Conservation (phyloP, 2,113 vertebrate species). For the Lasiurus borealis region DNA sequence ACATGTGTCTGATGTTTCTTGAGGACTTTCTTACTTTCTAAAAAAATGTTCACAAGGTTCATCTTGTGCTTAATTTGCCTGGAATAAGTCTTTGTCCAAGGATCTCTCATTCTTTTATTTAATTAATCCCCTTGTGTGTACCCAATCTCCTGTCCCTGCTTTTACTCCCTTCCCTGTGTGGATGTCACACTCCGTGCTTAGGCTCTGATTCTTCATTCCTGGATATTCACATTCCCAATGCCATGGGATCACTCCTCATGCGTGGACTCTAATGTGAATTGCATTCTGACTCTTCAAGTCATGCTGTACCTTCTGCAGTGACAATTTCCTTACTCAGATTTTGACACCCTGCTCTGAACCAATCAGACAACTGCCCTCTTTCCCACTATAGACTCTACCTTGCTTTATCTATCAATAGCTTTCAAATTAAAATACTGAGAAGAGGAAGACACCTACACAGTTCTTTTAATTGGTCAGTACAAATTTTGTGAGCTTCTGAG, state of each 20-base stretch:
- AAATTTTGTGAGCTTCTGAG: background rate
- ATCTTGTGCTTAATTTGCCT: background rate
- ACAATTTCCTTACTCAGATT: background rate
- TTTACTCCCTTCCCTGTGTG: background rate
- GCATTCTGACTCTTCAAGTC: background rate
- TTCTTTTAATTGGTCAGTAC: background rate
- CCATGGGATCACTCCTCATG: too few relatives aligned
- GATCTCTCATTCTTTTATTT: background rate
- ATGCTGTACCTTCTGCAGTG: background rate
- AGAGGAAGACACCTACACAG: background rate
- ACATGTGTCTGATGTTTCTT: background rate
- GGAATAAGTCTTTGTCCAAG: background rate
- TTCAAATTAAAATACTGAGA: background rate
- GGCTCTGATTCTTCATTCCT: background rate
- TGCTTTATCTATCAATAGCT: background rate
- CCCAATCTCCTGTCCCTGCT: background rate
- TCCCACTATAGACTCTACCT: accelerated
- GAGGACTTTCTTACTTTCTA: background rate
- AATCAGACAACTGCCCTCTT: background rate
- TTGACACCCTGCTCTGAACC: background rate
- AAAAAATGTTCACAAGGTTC: background rate
- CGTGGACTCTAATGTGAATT: background rate
- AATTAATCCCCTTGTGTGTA: background rate
- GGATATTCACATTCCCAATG: background rate
- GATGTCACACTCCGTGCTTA: background rate